Base-by-base conservation (phyloP, 1,140 invertebrate species). In the Apis dorsata region DNA sequence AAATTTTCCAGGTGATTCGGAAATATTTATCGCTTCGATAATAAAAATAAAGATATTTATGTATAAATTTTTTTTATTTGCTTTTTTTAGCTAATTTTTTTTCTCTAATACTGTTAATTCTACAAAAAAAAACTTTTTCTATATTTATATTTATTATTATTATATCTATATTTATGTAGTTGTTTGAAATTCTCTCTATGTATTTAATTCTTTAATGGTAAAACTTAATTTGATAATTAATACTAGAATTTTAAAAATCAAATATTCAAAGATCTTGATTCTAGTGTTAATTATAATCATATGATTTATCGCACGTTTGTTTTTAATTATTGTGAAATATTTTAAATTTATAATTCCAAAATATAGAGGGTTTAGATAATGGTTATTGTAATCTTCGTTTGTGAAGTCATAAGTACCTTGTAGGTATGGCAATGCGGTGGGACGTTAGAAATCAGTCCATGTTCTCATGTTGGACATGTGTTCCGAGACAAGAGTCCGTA, bases 401-500 rank as follows among this genome's bases (percentile, higher is more conserved):
- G 79, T 88, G 21, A 91, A 89, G 83, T 86, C 89, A 90, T 90
- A 88, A 93, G 93, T 92, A 92, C 81, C 88, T 94, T 94, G 85
- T 96, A 99, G 98, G 98, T 99, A 86, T 99, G 98, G 98, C 98
- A 99, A 96, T 99, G 98, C 95, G 98, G 98, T 91, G 98, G 98
- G 85, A 97, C 95, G 89, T 95, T 99, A 95, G 98, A 99, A 96
- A 99, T 99, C 92, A 97, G 97, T 92, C 98, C 98, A 84, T 99
- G 98, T 94, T 99, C 98, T 75, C 98, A 99, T 94, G 98, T 99
- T 86, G 98, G 98, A 81, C 98, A 99, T 95, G 98, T 99, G 88
- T 99, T 99, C 95, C 96, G 99, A 89, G 99, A 99, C 95, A 99
- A 99, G 94, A 99, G 97, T 88, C 99, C 99, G 53, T 99, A 99